Evolutionary conservation across 2,113 vertebrate genomes (phyloP).

Genomic region (Salminus brasiliensis): DNA sequence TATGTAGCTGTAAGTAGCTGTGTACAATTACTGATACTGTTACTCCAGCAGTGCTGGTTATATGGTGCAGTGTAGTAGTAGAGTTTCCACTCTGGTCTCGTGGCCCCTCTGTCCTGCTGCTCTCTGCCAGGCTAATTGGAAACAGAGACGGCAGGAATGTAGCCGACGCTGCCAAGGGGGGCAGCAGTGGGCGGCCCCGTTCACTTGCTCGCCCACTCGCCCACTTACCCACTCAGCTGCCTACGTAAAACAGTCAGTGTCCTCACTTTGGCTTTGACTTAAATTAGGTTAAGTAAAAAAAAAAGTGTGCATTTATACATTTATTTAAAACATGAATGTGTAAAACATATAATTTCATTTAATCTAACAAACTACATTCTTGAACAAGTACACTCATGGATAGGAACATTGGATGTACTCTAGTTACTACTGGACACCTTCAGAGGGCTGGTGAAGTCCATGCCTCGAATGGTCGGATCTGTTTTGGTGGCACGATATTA

Average conservation of each 20-base stretch:
- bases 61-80: background rate
- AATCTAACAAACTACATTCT: too few species aligned
- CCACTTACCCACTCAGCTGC: background rate
- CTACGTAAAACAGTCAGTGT: too few species aligned
- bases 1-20: background rate
- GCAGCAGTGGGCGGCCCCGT: conserved; percentile 19
- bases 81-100: conserved; percentile 29
- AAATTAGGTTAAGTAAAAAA: too few species aligned
- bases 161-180: conserved; percentile 42
- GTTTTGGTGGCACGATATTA: too few species aligned
- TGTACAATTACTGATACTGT: background rate
- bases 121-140: conserved; percentile 58
- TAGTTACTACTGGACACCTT: too few species aligned
- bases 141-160: conserved; percentile 61
- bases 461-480: too few species aligned
- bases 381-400: too few species aligned
- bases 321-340: too few species aligned
- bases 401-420: too few species aligned
- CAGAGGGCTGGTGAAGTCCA: too few species aligned
- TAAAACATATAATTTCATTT: too few species aligned
- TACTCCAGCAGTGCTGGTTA: background rate
- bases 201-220: background rate
- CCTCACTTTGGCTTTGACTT: background rate
- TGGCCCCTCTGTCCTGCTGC: conserved; percentile 9
- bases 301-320: too few species aligned